A percentile compares a stretch with the other conserved stretches of the same genome.
These are phyloP conservation scores for Stegana nigrithorax DNA, from an alignment of 2,888 invertebrate genomes.

Conservation along the genomic window DNA sequence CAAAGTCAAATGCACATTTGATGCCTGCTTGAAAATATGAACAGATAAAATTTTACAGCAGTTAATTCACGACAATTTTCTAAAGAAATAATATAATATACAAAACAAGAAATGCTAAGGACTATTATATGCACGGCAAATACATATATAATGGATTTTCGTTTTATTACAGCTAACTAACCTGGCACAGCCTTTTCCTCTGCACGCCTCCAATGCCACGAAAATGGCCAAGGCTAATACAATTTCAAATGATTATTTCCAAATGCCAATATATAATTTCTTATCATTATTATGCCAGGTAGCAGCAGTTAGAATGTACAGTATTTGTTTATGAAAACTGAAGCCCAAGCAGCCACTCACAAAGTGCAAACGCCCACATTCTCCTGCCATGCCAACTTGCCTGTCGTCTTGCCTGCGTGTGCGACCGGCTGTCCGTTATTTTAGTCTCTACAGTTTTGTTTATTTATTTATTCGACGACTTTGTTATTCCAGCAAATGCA, in stretches of 20 bases:
- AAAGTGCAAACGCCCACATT: not conserved
- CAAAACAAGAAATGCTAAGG: not conserved
- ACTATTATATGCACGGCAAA: not conserved
- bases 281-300: slow-evolving; percentile 7
- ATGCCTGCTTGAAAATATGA: not conserved
- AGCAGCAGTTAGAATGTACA: not conserved
- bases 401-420: not conserved
- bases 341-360: not conserved
- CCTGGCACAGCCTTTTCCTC: no score
- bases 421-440: not conserved
- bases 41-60: not conserved
- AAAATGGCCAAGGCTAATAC: no score
- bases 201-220: no score
- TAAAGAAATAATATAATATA: not conserved
- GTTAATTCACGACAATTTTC: not conserved
- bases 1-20: no score
- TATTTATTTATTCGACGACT: not conserved
- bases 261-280: slow-evolving; percentile 5
- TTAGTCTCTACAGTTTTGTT: not conserved
- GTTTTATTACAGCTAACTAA: no score
- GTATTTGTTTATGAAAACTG: no score
- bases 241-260: slow-evolving; percentile 5
- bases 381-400: not conserved
- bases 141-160: no score
- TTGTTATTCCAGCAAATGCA: not conserved